Percentiles rank a stretch among this genome's conserved stretches.
Conservation (phyloP, 2,113 vertebrate genomes). For the Phyllostomus discolor region DNA sequence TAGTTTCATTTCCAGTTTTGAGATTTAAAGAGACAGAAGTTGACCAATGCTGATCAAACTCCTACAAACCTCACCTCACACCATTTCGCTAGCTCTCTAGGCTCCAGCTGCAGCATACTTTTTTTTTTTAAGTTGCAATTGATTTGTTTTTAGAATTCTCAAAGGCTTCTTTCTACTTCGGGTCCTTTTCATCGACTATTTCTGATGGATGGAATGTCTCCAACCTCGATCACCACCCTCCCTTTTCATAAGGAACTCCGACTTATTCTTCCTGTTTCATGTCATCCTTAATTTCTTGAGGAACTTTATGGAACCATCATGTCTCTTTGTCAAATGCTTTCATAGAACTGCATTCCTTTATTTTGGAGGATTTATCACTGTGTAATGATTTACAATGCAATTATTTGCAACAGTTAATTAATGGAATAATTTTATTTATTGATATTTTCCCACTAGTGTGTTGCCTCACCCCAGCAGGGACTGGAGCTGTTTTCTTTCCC, state of each 20-base stretch:
- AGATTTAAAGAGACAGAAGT: conserved; percentile 38
- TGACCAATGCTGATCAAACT: neutral
- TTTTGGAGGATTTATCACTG: neutral
- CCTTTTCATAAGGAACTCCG: neutral
- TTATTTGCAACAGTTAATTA: conserved; percentile 20
- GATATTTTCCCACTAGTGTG: neutral
- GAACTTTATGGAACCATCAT: neutral
- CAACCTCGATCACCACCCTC: neutral
- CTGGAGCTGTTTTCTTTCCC: neutral
- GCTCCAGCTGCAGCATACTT: neutral
- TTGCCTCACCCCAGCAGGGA: neutral
- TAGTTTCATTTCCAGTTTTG: conserved; percentile 27
- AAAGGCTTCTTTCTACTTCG: neutral
- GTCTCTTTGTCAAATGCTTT: neutral
- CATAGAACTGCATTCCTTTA: neutral
- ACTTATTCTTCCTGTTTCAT: neutral
- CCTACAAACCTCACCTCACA: neutral
- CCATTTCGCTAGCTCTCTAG: neutral
- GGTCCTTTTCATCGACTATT: neutral
- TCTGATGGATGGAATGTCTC: neutral
- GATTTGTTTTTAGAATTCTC: neutral
- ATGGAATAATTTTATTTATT: conserved; percentile 31
- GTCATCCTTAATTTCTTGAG: neutral
- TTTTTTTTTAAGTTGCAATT: neutral
- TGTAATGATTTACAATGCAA: neutral